A percentile compares a stretch with the other conserved stretches of the same genome.
phyloP scores from a whole-genome alignment of 2,888 invertebrate genomes.

The Pharmacophagus antenor region DNA sequence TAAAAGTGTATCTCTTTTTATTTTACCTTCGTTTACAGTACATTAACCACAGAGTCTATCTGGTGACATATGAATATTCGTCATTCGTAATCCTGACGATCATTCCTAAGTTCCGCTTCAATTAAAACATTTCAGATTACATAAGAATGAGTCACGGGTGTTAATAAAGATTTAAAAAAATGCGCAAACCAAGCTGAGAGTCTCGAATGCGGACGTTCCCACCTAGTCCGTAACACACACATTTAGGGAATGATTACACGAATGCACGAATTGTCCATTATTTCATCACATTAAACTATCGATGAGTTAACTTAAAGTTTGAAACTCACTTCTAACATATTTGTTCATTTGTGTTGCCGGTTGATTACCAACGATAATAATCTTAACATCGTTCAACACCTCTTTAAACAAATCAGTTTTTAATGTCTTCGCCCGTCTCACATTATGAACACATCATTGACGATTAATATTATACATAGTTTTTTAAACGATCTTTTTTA shows the following conservation, averaged over 20 bases:
- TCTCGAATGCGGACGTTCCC: conserved; percentile 25
- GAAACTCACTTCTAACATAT: not conserved
- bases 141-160: conserved; percentile 16
- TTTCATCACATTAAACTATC: conserved; percentile 13
- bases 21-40: not conserved
- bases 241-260: conserved; percentile 27
- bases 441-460: not conserved
- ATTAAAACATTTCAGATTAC: conserved; percentile 10
- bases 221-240: conserved; percentile 14
- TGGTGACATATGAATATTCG: not conserved
- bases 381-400: not conserved
- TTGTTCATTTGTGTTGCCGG: not conserved
- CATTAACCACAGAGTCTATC: not conserved
- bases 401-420: not conserved
- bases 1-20: too few relatives aligned
- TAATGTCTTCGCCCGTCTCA: not conserved
- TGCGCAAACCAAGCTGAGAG: conserved; percentile 7
- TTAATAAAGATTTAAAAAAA: conserved; percentile 25
- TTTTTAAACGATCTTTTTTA: too few relatives aligned
- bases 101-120: conserved; percentile 8
- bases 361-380: not conserved
- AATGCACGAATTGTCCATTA: conserved; percentile 2
- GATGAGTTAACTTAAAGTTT: not conserved
- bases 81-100: not conserved
- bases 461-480: not conserved